Conservation (phyloP, 35 echinoderm and acorn worm species). For the Amphiura filiformis region DNA sequence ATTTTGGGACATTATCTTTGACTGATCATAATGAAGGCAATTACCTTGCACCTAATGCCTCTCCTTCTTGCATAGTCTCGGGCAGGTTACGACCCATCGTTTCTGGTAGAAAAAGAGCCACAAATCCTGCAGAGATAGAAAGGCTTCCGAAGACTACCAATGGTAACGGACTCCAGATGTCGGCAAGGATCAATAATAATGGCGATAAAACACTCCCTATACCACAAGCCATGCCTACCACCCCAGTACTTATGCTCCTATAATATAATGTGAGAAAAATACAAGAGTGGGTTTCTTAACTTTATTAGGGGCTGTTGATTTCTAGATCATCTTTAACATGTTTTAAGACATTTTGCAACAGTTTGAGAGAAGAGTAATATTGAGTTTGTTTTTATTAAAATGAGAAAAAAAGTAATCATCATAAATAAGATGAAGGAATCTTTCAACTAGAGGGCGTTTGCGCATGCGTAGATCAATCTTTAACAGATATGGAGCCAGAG, state of each 20-base stretch:
- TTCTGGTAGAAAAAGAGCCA: slow-evolving; percentile 50
- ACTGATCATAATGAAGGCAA: not conserved
- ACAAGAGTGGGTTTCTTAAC: no score
- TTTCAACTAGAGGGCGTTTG: no score
- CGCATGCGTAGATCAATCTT: no score
- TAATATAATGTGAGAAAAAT: no score
- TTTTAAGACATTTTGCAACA: no score
- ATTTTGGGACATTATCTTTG: not conserved
- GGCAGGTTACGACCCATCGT: slow-evolving; percentile 45
- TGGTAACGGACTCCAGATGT: slow-evolving; percentile 13
- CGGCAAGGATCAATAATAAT: slow-evolving; percentile 31
- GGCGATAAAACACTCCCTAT: slow-evolving; percentile 39
- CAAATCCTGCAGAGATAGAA: slow-evolving; percentile 45
- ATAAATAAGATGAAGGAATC: no score
- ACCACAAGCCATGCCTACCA: slow-evolving; percentile 7
- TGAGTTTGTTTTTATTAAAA: no score
- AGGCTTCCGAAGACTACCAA: slow-evolving; percentile 27
- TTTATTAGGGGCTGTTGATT: no score
- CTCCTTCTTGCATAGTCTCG: slow-evolving; percentile 60
- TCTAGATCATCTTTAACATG: no score
- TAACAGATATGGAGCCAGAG: no score
- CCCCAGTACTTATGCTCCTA: not conserved
- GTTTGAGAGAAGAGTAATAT: no score
- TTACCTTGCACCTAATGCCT: slow-evolving; percentile 20
- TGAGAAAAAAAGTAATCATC: no score